Conservation (phyloP, 2,797 vertebrate species). For the Pyrrhura leucotis region DNA sequence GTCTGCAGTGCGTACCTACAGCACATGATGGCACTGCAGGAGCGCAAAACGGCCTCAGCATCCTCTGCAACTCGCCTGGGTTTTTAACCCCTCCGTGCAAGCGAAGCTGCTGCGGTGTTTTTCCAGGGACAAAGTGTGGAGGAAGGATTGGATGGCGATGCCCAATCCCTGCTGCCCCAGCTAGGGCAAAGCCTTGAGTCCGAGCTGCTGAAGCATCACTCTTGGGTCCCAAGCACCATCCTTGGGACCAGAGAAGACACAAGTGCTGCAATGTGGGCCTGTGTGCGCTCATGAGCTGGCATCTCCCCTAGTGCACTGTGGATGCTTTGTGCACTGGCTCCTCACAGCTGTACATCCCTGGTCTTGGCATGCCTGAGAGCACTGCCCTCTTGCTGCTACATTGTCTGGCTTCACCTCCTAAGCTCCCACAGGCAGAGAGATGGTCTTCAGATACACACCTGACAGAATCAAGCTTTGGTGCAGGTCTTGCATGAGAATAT, state of each 20-base stretch:
- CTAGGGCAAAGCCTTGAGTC: not conserved
- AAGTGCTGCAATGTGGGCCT: not conserved
- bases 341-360: not conserved
- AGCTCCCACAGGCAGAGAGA: not conserved
- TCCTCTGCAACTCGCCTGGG: not conserved
- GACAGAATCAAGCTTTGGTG: not conserved
- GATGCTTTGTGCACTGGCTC: not conserved
- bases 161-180: accelerated
- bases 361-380: not conserved
- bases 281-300: accelerated
- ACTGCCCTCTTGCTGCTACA: not conserved
- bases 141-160: accelerated
- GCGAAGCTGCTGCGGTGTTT: not conserved
- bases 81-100: not conserved
- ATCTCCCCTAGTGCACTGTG: accelerated
- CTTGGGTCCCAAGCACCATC: not conserved
- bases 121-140: accelerated
- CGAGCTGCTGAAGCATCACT: not conserved
- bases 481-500: not conserved
- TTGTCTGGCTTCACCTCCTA: not conserved
- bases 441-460: not conserved
- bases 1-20: not conserved
- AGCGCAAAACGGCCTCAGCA: constrained; percentile 30
- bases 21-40: constrained; percentile 78
- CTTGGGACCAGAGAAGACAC: not conserved